phyloP scores from a whole-genome alignment of 1,140 invertebrate species.

The Trissolcus basalis region DNA sequence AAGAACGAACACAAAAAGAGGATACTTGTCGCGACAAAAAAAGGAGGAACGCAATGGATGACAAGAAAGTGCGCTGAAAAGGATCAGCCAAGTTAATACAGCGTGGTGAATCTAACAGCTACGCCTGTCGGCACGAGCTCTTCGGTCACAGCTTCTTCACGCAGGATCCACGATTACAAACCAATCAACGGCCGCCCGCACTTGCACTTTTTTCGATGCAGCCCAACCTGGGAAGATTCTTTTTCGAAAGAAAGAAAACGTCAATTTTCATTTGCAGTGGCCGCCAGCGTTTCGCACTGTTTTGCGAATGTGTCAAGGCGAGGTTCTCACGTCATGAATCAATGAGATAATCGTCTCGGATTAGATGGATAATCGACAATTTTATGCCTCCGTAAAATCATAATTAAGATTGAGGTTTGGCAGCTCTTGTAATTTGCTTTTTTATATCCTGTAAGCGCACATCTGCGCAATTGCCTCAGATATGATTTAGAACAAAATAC shows the following conservation, averaged over 20 bases:
- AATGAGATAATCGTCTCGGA: constrained; percentile 40
- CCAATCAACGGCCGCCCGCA: constrained; percentile 51
- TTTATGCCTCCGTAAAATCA: constrained; percentile 24
- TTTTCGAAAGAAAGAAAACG: constrained; percentile 21
- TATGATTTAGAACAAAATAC: too few species aligned
- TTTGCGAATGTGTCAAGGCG: constrained; percentile 22
- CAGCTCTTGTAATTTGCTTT: neutral
- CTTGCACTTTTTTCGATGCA: constrained; percentile 38
- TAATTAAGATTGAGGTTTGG: constrained; percentile 12
- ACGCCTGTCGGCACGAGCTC: constrained; percentile 74
- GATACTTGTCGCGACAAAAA: constrained; percentile 39
- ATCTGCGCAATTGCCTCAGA: too few species aligned
- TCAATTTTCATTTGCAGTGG: constrained; percentile 42
- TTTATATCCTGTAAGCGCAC: too few species aligned
- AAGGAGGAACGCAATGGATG: constrained; percentile 47
- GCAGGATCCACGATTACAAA: constrained; percentile 72
- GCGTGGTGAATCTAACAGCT: constrained; percentile 62
- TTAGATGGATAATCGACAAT: constrained; percentile 19
- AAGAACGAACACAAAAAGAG: constrained; percentile 55
- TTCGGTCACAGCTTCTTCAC: constrained; percentile 68
- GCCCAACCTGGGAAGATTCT: constrained; percentile 9
- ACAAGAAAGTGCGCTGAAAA: constrained; percentile 50
- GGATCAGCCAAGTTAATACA: constrained; percentile 51
- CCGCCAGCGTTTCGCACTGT: constrained; percentile 35
- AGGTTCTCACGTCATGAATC: constrained; percentile 44